Evolutionary conservation across 2,797 vertebrate species (phyloP).

Genomic region (Myotis planiceps): DNA sequence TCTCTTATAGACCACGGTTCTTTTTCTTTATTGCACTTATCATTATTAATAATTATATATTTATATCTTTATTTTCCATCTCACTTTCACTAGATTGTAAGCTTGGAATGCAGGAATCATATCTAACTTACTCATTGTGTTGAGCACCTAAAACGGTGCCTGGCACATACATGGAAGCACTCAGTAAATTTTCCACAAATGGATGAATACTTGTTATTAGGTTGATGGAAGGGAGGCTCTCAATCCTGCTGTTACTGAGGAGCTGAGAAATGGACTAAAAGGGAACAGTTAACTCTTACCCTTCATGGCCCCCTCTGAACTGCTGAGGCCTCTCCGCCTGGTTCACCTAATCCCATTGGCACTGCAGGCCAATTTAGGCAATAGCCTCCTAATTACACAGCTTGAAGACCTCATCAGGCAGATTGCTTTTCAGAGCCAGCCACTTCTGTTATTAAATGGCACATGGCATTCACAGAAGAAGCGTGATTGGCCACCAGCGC

Average conservation of each 20-base stretch:
- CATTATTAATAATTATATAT: background rate
- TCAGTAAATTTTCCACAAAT: background rate
- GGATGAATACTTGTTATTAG: background rate
- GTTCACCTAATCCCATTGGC: slow-evolving; percentile 66
- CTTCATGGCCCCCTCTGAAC: background rate
- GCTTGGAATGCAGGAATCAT: background rate
- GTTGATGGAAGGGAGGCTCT: background rate
- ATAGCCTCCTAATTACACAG: slow-evolving; percentile 79
- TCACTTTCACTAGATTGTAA: background rate
- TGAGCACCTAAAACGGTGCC: background rate
- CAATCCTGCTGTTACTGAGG: background rate
- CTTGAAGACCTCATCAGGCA: slow-evolving; percentile 79
- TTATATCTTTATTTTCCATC: background rate
- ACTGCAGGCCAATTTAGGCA: slow-evolving; percentile 70
- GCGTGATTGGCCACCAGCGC: slow-evolving; percentile 69
- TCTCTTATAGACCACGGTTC: background rate
- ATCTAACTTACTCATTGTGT: background rate
- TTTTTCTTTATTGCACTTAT: background rate
- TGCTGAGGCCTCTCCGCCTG: slow-evolving; percentile 4
- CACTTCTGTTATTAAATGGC: slow-evolving; percentile 79
- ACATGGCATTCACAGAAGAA: slow-evolving; percentile 70
- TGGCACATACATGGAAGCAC: background rate
- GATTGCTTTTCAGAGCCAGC: slow-evolving; percentile 76
- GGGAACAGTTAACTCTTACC: background rate
- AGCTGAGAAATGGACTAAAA: slow-evolving; percentile 16